Evolutionary conservation across 2,797 vertebrate genomes (phyloP), one percentile per base, ranked within the genome.

Genomic region (Macroramphosus scolopax): DNA sequence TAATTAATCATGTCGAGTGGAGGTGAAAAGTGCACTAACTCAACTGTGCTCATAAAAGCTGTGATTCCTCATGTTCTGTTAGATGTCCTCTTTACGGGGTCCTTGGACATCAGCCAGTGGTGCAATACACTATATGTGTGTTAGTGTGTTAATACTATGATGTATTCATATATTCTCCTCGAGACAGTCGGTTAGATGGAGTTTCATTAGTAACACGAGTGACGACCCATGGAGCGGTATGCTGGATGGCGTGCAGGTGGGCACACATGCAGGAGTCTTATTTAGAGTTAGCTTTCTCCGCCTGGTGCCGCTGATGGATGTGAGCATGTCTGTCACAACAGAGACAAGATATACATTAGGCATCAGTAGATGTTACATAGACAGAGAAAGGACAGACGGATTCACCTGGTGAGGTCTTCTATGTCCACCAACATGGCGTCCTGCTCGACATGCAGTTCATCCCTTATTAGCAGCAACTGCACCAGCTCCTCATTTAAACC

Each of bases 351-450:
- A 8, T 0, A 15, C 1, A 3, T 68, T 17, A 59, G 22, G 35
- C 5, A 9, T 8, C 18, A 8, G 2, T 13, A 18, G 5, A 43
- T 6, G 20, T 2, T 26, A 26, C 5, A 10, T 3, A 2, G 25
- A 26, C 25, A 26, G 8, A 26, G 25, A 26, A 6, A 30, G 33
- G 7, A 33, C 9, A 10, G 2, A 2, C 11, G 1, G 17, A 8
- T 39, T 82, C 30, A 97, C 96, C 96, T 95, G 86, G 96, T 98
- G 76, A 97, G 87, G 58, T 98, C 96, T 66, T 98, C 96, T 9
- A 98, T 93, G 82, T 98, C 95, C 80, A 98, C 96, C 84, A 97
- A 85, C 96, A 98, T 98, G 62, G 96, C 96, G 0, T 98, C 96
- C 75, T 98, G 96, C 81, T 98, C 96, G 5, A 95, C 93, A 51